A percentile compares a stretch with the other conserved stretches of the same genome.
Evolutionary conservation across 2,113 vertebrate genomes (phyloP).

Genomic region (Phyllopteryx taeniolatus): DNA sequence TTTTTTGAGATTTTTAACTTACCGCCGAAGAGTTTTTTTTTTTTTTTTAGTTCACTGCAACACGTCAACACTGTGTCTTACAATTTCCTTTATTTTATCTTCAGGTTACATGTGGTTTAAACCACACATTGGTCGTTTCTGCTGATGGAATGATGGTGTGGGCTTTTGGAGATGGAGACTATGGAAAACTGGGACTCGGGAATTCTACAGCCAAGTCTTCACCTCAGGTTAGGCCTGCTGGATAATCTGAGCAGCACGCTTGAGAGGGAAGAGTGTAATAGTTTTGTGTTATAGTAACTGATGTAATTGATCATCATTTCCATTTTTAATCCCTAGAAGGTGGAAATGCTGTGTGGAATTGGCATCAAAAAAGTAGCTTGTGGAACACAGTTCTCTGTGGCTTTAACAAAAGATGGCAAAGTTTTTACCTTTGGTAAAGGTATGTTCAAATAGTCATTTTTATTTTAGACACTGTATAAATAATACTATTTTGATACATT

Average conservation of each 20-base stretch:
- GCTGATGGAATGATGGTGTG: conserved; percentile 78
- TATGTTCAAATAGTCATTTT: conserved; percentile 16
- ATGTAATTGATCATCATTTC: neutral
- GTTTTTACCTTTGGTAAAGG: conserved; percentile 78
- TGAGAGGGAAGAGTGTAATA: neutral
- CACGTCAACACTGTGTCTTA: neutral
- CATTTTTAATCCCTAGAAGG: conserved; percentile 60
- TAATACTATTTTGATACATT: neutral
- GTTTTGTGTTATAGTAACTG: neutral
- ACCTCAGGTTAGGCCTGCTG: conserved; percentile 67
- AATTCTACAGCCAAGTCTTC: conserved; percentile 79
- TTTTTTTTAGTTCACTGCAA: neutral
- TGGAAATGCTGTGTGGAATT: conserved; percentile 75
- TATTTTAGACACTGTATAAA: neutral
- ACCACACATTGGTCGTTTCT: conserved; percentile 77
- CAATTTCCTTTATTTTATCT: conserved; percentile 1
- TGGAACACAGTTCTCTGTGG: conserved; percentile 80
- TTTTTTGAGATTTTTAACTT: neutral
- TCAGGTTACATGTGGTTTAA: conserved; percentile 79
- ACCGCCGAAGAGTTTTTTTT: too few relatives aligned
- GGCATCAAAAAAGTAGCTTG: conserved; percentile 75
- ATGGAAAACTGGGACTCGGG: conserved; percentile 78
- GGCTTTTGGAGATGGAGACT: conserved; percentile 81
- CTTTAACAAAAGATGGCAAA: conserved; percentile 74
- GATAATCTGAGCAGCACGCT: neutral